A percentile compares a stretch with the other conserved stretches of the same genome.
These are phyloP conservation scores for Microdon myrmicae DNA, from an alignment of 2,888 invertebrate genomes.

Conservation along the genomic window DNA sequence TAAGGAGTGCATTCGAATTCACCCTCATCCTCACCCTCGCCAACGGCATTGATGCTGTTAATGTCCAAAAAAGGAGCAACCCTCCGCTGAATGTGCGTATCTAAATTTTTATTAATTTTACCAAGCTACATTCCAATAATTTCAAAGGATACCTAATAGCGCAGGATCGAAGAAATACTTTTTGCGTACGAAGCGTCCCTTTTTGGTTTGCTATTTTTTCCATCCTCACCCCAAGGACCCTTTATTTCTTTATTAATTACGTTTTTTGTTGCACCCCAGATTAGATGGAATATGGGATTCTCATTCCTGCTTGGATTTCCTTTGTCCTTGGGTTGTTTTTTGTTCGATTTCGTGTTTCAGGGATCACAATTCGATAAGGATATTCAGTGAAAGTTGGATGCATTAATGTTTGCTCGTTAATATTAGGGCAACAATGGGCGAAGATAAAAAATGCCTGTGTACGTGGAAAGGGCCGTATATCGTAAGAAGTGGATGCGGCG, in stretches of 20 bases:
- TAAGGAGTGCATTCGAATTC: not conserved
- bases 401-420: conserved; percentile 47
- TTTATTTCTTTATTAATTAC: conserved; percentile 50
- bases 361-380: conserved; percentile 50
- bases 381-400: conserved; percentile 36
- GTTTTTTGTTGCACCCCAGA: conserved; percentile 19
- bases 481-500: conserved; percentile 31
- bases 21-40: not conserved
- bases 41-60: no score
- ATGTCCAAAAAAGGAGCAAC: no score
- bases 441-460: conserved; percentile 6
- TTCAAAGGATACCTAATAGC: conserved; percentile 16
- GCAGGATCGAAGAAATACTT: conserved; percentile 9
- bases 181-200: no score
- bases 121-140: conserved; percentile 44
- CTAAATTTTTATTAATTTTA: conserved; percentile 46
- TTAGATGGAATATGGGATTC: conserved; percentile 21
- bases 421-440: conserved; percentile 37
- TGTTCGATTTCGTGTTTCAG: conserved; percentile 19
- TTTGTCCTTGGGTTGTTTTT: no score
- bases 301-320: no score
- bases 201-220: not conserved
- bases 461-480: conserved; percentile 6
- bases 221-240: conserved; percentile 24
- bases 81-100: conserved; percentile 40